Evolutionary conservation across 2,888 invertebrate species (phyloP), one percentile per base, ranked within the genome.

Genomic region (Anaspis maculata): DNA sequence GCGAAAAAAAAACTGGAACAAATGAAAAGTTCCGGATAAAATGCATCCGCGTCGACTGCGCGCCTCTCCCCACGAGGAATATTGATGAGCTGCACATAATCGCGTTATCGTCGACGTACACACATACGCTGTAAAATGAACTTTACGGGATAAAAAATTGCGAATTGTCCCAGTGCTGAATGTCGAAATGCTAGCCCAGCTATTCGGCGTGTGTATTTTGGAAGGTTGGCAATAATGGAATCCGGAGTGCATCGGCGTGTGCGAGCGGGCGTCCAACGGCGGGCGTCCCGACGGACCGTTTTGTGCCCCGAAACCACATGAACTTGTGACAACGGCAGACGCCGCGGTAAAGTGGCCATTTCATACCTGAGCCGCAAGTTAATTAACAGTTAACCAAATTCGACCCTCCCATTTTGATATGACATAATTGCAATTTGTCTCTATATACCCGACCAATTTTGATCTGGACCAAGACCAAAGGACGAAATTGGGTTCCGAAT

Each of bases 101-200:
- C 37, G 25, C 21, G 32, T 32, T 32, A 37, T 29, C 21, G 13
- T 30, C n/a, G 29, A 37, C 32, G 32, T 32, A 28, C 31, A 36
- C 31, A 27, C 25, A 27, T 12, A 13, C 13, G n/a, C n/a, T n/a
- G n/a, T n/a, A n/a, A n/a, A n/a, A n/a, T n/a, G n/a, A n/a, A n/a
- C n/a, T n/a, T n/a, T n/a, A n/a, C 15, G 19, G 13, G 15, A n/a
- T n/a, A 32, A 33, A 37, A 37, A 37, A 37, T 37, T 16, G 33
- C 33, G 33, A 37, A 37, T 37, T 37, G 30, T 27, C 27, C 25
- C 21, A 37, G 37, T 33, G 37, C 25, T 37, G 37, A 37, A 37
- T 37, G 33, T 37, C 33, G 33, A 37, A 37, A 29, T 15, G 23
- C 12, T 28, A 15, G 33, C 25, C 30, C 33, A 37, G 33, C n/a